Percentiles rank a stretch among this genome's conserved stretches.
Evolutionary conservation across 2,113 vertebrate species (phyloP).

Genomic region (Paraplagusia blochii): DNA sequence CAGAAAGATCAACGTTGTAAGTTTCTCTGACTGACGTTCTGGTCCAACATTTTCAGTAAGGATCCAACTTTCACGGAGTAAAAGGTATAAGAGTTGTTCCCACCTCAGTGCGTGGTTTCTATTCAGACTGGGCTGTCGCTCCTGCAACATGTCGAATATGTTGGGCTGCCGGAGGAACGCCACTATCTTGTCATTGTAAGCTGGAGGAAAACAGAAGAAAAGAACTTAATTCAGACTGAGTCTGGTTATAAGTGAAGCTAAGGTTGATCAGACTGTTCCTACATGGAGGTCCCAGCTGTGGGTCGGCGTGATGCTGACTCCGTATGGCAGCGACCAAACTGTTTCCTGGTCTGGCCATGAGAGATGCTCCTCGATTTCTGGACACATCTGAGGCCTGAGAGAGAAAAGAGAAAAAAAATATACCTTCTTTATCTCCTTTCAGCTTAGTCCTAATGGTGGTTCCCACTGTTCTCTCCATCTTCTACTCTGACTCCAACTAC

Average conservation of each 20-base stretch:
- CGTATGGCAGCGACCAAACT: constrained; percentile 89
- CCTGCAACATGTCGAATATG: constrained; percentile 96
- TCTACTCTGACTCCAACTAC: too few species aligned
- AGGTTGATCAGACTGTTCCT: background rate
- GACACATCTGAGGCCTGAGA: constrained; percentile 93
- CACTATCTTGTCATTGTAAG: constrained; percentile 98
- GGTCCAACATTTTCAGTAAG: too few species aligned
- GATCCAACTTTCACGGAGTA: too few species aligned
- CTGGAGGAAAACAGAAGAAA: constrained; percentile 64
- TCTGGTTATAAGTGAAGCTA: background rate
- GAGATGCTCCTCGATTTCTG: constrained; percentile 86
- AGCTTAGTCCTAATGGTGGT: too few species aligned
- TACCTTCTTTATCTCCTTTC: too few species aligned
- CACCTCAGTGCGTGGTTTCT: constrained; percentile 94
- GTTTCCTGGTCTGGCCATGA: constrained; percentile 85
- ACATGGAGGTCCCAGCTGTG: constrained; percentile 73
- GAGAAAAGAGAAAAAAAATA: constrained; percentile 11
- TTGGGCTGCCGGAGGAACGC: constrained; percentile 95
- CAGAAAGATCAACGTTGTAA: background rate
- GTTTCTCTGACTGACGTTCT: background rate
- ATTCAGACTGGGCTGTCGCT: constrained; percentile 90
- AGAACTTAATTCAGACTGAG: background rate
- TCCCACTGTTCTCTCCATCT: too few species aligned
- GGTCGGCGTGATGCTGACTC: constrained; percentile 85
- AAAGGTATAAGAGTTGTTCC: background rate